phyloP scores from a whole-genome alignment of 92 coral and sea anemone genomes.

The Montipora capitata region DNA sequence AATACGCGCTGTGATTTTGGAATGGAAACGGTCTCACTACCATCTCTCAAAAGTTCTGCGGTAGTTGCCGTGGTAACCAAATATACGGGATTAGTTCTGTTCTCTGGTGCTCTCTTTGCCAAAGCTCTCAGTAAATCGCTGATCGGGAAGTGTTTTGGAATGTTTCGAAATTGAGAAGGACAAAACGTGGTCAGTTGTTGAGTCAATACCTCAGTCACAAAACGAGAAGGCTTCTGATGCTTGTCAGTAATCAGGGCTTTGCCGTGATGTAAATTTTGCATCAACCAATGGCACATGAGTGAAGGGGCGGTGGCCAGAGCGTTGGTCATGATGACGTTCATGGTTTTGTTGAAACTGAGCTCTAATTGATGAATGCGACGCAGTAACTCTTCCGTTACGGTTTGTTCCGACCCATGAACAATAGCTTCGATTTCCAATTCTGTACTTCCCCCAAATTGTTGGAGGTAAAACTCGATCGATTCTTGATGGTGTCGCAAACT shows the following conservation, averaged over 20 bases:
- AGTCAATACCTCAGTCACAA: neutral
- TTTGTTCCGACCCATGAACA: neutral
- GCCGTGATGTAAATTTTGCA: neutral
- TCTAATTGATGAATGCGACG: slow-evolving; percentile 4
- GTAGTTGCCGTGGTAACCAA: slow-evolving; percentile 13
- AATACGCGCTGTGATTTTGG: neutral
- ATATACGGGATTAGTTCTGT: neutral
- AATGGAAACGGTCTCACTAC: neutral
- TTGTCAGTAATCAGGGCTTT: neutral
- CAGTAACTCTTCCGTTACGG: neutral
- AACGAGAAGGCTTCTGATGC: neutral
- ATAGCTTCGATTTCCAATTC: neutral
- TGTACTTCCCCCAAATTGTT: neutral
- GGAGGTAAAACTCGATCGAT: neutral
- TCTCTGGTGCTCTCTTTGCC: neutral
- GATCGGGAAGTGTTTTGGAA: neutral
- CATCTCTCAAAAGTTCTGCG: neutral
- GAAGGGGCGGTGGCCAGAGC: slow-evolving; percentile 24
- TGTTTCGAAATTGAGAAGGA: slow-evolving; percentile 3
- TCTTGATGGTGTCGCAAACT: neutral
- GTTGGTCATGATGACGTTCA: neutral
- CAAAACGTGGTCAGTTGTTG: neutral
- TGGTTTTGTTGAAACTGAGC: neutral
- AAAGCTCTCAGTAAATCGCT: neutral
- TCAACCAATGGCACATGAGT: neutral